Evolutionary conservation across 1,140 invertebrate genomes (phyloP).

Genomic region (Coenobita brevimanus): DNA sequence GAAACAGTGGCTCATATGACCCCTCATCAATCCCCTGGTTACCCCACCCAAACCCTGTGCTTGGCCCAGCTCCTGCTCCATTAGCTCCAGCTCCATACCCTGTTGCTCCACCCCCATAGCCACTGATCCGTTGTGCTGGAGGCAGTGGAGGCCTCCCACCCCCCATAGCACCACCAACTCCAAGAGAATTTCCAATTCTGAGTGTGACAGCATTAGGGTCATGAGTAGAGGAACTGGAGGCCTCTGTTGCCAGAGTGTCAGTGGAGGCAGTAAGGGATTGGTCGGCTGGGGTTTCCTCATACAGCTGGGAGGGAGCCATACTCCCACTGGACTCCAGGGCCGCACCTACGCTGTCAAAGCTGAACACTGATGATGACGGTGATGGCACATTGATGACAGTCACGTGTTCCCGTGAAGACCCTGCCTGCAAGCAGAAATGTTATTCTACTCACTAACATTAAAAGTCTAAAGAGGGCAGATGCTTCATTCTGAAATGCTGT

Average conservation of each 20-base stretch:
- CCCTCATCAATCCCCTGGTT: constrained; percentile 13
- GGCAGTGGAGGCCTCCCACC: constrained; percentile 37
- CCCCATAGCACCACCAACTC: constrained; percentile 40
- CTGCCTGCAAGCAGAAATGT: neutral
- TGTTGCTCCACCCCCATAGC: constrained; percentile 16
- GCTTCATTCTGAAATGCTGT: no score
- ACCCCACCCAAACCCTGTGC: neutral
- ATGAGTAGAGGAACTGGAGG: neutral
- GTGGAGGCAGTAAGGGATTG: constrained; percentile 30
- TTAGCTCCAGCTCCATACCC: neutral
- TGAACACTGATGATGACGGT: constrained; percentile 50
- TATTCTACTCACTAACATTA: no score
- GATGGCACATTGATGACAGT: constrained; percentile 67
- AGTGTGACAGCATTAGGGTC: constrained; percentile 53
- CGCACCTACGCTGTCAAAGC: constrained; percentile 61
- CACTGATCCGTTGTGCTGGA: constrained; percentile 26
- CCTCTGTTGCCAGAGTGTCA: neutral
- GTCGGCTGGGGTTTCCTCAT: constrained; percentile 20
- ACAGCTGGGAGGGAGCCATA: constrained; percentile 57
- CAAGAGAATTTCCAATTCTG: constrained; percentile 60
- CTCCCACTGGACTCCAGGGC: constrained; percentile 64
- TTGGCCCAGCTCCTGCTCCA: neutral
- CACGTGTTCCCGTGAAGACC: constrained; percentile 56
- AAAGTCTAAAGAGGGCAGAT: no score
- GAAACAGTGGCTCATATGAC: constrained; percentile 64